Conservation (phyloP, 2,888 invertebrate genomes). For the Strigamia transsilvanica region DNA sequence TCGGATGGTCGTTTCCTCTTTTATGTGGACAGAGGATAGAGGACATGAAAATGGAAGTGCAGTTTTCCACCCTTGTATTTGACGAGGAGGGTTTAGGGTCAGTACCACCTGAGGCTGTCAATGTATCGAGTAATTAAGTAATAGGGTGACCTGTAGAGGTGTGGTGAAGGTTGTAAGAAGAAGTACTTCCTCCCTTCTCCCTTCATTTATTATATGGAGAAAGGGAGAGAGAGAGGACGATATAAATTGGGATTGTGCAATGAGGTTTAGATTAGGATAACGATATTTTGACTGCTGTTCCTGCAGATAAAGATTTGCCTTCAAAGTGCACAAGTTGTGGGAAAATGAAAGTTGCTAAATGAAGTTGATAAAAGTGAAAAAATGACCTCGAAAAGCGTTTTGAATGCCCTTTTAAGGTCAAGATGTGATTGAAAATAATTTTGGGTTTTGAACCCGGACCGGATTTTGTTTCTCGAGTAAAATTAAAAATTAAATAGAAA, state of each 20-base stretch:
- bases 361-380: no score
- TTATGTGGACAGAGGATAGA: neutral
- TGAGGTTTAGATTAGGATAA: neutral
- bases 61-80: conserved; percentile 22
- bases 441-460: no score
- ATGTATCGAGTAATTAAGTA: conserved; percentile 49
- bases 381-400: no score
- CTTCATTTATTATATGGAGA: neutral
- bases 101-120: conserved; percentile 3
- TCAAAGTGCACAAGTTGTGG: neutral
- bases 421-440: no score
- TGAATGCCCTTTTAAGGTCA: no score
- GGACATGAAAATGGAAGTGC: conserved; percentile 3
- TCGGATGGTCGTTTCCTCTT: neutral
- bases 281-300: neutral
- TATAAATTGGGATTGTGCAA: neutral
- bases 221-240: neutral
- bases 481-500: no score
- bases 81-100: conserved; percentile 4
- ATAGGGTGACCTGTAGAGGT: conserved; percentile 43
- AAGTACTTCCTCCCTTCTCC: neutral
- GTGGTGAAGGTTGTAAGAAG: conserved; percentile 36
- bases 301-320: neutral
- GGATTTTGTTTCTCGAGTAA: no score
- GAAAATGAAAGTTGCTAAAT: no score